phyloP scores from a whole-genome alignment of 2,797 vertebrate species.

The Chrosomus eos region DNA sequence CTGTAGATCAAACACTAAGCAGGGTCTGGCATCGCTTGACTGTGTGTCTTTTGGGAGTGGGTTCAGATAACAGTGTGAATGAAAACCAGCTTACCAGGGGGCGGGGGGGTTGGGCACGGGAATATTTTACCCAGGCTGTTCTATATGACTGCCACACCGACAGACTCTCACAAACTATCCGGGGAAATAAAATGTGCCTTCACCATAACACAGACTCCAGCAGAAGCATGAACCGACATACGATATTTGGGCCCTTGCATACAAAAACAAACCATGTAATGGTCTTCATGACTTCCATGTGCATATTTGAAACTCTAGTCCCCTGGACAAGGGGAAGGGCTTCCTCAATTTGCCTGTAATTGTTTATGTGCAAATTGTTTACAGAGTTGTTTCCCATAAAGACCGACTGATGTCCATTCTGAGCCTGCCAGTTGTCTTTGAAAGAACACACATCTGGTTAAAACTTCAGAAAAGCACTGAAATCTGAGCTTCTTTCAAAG shows the following conservation, averaged over 20 bases:
- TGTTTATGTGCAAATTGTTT: slow-evolving; percentile 57
- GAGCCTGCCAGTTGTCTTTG: slow-evolving; percentile 4
- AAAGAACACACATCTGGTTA: slow-evolving; percentile 36
- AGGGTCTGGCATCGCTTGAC: slow-evolving; percentile 56
- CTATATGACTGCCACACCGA: slow-evolving; percentile 20
- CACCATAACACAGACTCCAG: slow-evolving; percentile 35
- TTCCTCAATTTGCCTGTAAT: slow-evolving; percentile 50
- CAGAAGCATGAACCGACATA: slow-evolving; percentile 51
- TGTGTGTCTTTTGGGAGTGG: slow-evolving; percentile 35
- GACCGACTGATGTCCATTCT: slow-evolving; percentile 22
- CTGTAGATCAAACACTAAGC: slow-evolving; percentile 57
- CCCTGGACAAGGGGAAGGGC: slow-evolving; percentile 21
- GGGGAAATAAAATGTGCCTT: slow-evolving; percentile 39
- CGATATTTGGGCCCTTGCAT: slow-evolving; percentile 48
- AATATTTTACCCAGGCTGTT: slow-evolving; percentile 34
- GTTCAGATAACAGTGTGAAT: slow-evolving; percentile 52
- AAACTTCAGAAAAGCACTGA: slow-evolving; percentile 13
- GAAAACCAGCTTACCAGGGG: slow-evolving; percentile 46
- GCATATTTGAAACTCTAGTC: slow-evolving; percentile 53
- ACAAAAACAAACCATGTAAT: slow-evolving; percentile 61
- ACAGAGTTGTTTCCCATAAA: slow-evolving; percentile 27
- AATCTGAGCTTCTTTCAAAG: slow-evolving; percentile 43
- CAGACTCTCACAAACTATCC: slow-evolving; percentile 18
- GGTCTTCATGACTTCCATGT: slow-evolving; percentile 63
- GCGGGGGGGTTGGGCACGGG: slow-evolving; percentile 20